Percentiles rank a stretch among this genome's conserved stretches.
phyloP scores from a whole-genome alignment of 2,888 invertebrate genomes.

The Schrankia costaestrigalis region DNA sequence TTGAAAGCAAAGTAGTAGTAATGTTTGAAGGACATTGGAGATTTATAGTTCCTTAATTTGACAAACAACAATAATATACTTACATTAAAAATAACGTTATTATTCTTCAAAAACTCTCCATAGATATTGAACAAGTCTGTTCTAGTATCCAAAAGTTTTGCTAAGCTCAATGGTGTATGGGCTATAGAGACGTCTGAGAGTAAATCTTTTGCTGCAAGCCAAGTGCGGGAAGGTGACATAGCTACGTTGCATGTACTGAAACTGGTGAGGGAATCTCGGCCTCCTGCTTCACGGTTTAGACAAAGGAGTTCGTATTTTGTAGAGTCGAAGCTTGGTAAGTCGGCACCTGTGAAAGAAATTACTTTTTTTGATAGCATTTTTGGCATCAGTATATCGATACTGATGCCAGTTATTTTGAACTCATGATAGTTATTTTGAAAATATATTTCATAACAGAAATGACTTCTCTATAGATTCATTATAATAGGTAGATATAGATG shows the following conservation, averaged over 20 bases:
- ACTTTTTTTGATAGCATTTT: too few species aligned
- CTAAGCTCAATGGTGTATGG: constrained; percentile 82
- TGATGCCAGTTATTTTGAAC: too few species aligned
- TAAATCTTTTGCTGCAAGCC: constrained; percentile 71
- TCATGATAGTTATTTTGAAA: too few species aligned
- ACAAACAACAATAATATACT: too few species aligned
- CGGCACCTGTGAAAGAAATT: constrained; percentile 71
- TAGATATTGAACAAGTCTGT: constrained; percentile 84
- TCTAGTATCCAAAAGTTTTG: constrained; percentile 74
- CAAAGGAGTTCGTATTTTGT: constrained; percentile 83
- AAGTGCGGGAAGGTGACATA: constrained; percentile 81
- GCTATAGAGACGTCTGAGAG: constrained; percentile 82
- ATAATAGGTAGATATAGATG: too few species aligned
- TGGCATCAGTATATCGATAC: too few species aligned
- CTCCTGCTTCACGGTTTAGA: constrained; percentile 74
- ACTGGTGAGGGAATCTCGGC: constrained; percentile 73
- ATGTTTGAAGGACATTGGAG: too few species aligned
- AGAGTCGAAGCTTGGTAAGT: constrained; percentile 73
- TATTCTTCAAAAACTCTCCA: constrained; percentile 78
- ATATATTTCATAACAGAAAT: too few species aligned
- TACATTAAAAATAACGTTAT: constrained; percentile 73
- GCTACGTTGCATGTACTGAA: constrained; percentile 82
- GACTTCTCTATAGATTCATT: too few species aligned
- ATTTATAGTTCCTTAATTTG: too few species aligned
- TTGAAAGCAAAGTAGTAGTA: too few species aligned